A percentile compares a stretch with the other conserved stretches of the same genome.
Conservation (phyloP, 1,140 invertebrate species). For the Leptestheria dahalacensis region DNA sequence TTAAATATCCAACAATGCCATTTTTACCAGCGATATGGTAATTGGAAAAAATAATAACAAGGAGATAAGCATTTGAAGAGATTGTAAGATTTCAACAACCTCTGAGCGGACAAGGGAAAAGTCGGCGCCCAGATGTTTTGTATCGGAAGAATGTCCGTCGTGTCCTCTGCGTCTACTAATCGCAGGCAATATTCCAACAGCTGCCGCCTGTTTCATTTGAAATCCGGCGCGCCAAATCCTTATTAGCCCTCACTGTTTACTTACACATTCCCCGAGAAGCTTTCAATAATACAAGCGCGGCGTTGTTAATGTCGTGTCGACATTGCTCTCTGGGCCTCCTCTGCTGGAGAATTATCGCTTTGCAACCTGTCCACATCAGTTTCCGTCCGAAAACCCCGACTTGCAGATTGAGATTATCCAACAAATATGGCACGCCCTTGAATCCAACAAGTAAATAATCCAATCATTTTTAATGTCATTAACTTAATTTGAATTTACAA, state of each 20-base stretch:
- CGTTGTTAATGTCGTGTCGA: neutral
- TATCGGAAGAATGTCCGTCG: neutral
- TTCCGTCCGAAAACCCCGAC: too few species aligned
- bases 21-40: too few species aligned
- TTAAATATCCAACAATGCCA: too few species aligned
- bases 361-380: too few species aligned
- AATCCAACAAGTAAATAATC: too few species aligned
- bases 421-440: too few species aligned
- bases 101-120: neutral
- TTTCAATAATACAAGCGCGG: neutral
- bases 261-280: neutral
- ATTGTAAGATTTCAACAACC: neutral
- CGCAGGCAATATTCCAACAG: neutral
- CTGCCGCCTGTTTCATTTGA: neutral
- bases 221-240: neutral
- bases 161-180: neutral
- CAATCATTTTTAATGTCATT: too few species aligned
- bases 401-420: too few species aligned
- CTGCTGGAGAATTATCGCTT: neutral
- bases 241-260: neutral
- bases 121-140: neutral
- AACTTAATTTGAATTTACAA: too few species aligned
- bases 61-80: neutral
- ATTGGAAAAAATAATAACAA: neutral
- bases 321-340: neutral